Evolutionary conservation across 1,140 invertebrate species (phyloP).

Genomic region (Chionoecetes opilio): DNA sequence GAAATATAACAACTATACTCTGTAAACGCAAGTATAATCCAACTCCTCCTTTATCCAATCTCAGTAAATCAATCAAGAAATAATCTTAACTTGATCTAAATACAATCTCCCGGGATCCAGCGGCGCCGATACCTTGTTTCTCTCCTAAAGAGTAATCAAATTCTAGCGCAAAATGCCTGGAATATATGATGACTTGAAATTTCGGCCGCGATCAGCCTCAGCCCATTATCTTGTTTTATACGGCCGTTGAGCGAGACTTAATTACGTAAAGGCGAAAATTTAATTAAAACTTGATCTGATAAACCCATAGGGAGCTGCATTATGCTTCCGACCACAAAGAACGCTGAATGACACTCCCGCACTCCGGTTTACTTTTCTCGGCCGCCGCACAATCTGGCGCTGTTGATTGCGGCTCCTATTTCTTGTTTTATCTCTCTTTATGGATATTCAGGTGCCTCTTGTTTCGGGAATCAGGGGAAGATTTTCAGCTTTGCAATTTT

Average conservation of each 20-base stretch:
- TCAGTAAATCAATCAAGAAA: constrained; percentile 77
- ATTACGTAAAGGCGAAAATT: constrained; percentile 81
- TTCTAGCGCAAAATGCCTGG: constrained; percentile 77
- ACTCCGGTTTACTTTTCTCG: constrained; percentile 56
- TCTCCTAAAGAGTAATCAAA: constrained; percentile 80
- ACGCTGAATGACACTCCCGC: constrained; percentile 72
- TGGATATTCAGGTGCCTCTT: constrained; percentile 76
- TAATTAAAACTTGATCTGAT: constrained; percentile 81
- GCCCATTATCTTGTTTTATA: constrained; percentile 81
- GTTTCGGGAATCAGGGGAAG: constrained; percentile 69
- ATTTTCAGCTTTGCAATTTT: constrained; percentile 75
- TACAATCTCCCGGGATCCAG: constrained; percentile 76
- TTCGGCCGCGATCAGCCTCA: constrained; percentile 76
- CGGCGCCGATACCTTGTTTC: constrained; percentile 74
- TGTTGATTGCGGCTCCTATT: constrained; percentile 76
- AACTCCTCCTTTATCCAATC: constrained; percentile 73
- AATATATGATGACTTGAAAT: constrained; percentile 81
- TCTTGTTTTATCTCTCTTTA: constrained; percentile 76
- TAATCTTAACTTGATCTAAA: constrained; percentile 78
- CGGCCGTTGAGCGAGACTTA: constrained; percentile 80
- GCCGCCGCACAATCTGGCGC: constrained; percentile 70
- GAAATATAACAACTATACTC: constrained; percentile 61
- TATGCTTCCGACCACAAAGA: constrained; percentile 80
- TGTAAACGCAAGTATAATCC: constrained; percentile 58
- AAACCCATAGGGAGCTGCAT: constrained; percentile 80